These are phyloP conservation scores for Euphydryas editha DNA, from an alignment of 2,888 invertebrate genomes.

Conservation along the genomic window DNA sequence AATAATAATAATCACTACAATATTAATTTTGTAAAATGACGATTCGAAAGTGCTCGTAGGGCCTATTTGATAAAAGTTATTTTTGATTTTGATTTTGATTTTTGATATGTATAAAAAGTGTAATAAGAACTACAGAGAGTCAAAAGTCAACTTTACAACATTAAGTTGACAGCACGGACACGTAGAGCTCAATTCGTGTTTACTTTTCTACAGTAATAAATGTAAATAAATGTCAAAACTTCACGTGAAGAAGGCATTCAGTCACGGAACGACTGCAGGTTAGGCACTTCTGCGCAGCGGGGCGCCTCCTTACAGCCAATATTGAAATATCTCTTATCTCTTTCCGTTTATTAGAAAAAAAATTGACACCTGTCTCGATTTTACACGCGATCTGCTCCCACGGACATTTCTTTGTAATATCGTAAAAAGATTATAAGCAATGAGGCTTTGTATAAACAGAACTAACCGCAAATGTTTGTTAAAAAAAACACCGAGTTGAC, in stretches of 20 bases:
- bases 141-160: conserved; percentile 20
- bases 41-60: no score
- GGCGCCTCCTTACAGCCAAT: conserved; percentile 39
- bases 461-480: conserved; percentile 40
- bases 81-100: no score
- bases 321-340: conserved; percentile 41
- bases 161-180: conserved; percentile 40
- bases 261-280: conserved; percentile 34
- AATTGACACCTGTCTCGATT: conserved; percentile 53
- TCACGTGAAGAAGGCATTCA: conserved; percentile 43
- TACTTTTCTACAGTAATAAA: conserved; percentile 50
- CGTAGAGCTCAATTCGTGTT: conserved; percentile 45
- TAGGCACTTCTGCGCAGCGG: conserved; percentile 43
- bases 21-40: no score
- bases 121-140: conserved; percentile 5
- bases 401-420: conserved; percentile 44
- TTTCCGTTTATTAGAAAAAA: conserved; percentile 50
- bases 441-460: conserved; percentile 43
- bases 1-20: no score
- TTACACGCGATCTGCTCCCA: conserved; percentile 45
- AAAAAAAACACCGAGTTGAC: conserved; percentile 6
- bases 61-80: no score
- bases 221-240: conserved; percentile 51
- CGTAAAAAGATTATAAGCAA: conserved; percentile 42
- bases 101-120: background rate